phyloP scores from a whole-genome alignment of 2,797 vertebrate genomes.

The Rousettus madagascariensis region DNA sequence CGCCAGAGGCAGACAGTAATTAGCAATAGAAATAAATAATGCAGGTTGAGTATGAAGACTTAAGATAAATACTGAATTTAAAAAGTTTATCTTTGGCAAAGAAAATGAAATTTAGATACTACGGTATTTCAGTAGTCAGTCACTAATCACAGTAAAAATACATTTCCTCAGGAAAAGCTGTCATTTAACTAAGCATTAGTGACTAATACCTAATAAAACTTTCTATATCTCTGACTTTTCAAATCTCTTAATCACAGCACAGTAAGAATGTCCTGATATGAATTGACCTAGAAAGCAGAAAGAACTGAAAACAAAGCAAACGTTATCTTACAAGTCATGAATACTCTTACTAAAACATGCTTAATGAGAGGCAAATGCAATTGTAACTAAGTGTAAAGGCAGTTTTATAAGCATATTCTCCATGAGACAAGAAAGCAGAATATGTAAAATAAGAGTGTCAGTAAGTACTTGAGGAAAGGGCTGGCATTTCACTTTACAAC shows the following conservation, averaged over 20 bases:
- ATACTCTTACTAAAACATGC: not conserved
- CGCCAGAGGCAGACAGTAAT: not conserved
- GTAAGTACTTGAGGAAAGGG: not conserved
- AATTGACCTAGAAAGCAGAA: not conserved
- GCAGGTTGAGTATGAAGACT: not conserved
- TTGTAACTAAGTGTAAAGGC: not conserved
- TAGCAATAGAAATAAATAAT: not conserved
- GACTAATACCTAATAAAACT: not conserved
- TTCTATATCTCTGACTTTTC: conserved; percentile 7
- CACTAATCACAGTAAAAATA: conserved; percentile 7
- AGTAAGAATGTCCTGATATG: not conserved
- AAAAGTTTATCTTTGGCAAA: not conserved
- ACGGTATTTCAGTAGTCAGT: not conserved
- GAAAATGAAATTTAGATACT: not conserved
- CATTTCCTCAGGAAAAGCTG: not conserved
- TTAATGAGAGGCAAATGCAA: not conserved
- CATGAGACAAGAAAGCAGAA: not conserved
- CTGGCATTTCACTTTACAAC: conserved; percentile 75
- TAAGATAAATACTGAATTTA: not conserved
- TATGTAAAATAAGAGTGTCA: not conserved
- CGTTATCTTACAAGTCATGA: not conserved
- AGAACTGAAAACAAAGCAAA: not conserved
- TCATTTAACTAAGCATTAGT: not conserved
- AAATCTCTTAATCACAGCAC: not conserved
- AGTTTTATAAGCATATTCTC: not conserved